Evolutionary conservation across 2,797 vertebrate genomes (phyloP), one percentile per base, ranked within the genome.

Genomic region (Microctenopoma steveboyesi): DNA sequence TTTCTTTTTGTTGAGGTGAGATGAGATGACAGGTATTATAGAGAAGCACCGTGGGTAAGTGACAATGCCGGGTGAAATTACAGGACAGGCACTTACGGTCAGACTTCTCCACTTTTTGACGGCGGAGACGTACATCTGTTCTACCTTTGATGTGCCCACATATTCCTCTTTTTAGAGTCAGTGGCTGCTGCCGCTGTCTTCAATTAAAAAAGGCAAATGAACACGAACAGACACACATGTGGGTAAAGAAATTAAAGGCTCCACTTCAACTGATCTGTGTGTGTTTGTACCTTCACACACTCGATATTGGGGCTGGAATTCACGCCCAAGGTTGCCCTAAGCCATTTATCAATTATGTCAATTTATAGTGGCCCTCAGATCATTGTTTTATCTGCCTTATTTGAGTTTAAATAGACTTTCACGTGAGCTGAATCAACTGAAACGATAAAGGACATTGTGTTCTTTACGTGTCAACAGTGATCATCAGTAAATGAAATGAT

Each of bases 1-100:
- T 50, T 50, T 22, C 22, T 22, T 78, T 40, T 28, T 42, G 73
- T 79, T 73, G 1, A 71, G 74, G 42, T 69, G 72, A 80, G 78
- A 85, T 72, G 61, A 90, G 89, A 87, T 85, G 63, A 81, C 46
- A 69, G 62, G 47, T 87, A 79, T 87, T 79, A 83, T 43, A 60
- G 61, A 78, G 72, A 60, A 48, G 77, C 64, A 70, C 67, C 3
- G n/a, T 57, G 10, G 18, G 59, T 51, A 52, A 54, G 55, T 27
- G 30, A 78, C 43, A 82, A 51, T 54, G 55, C 45, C 2, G 5
- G 47, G 14, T 64, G 27, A 64, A 66, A 70, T 51, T 64, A 22
- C 28, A 63, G 62, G 51, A 55, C 56, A 70, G 58, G 33, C 33
- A 55, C 56, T 62, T 50, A 11, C 3, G 13, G 47, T 37, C 37